Base-by-base conservation (phyloP, 2,888 invertebrate species). In the Anorthoa munda region DNA sequence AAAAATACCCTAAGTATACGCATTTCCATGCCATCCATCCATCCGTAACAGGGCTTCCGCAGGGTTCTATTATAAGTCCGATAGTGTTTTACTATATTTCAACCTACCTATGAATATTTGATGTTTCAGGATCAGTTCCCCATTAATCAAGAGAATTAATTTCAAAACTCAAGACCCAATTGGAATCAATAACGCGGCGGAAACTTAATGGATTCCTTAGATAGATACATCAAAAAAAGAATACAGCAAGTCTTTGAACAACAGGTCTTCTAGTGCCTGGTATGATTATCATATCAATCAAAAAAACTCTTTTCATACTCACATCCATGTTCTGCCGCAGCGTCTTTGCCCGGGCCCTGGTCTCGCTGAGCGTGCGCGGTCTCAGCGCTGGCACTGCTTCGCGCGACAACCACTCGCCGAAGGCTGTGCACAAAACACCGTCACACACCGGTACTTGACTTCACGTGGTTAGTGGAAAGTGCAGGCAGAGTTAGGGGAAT, bases 381-480 rank as follows among this genome's bases (percentile, higher is more conserved):
- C 91, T 88, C 89, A 93, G 90, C 77, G 90, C 92, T 87, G 95
- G 94, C 88, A 96, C 94, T 72, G 92, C 93, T 71, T 90, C 92
- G 75, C 95, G 94, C 90, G 93, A 92, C 93, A 96, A 79, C 96
- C 96, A 95, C 96, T 96, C 96, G 86, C 96, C 96, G 90, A 95
- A 96, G 90, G 94, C 96, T 96, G 94, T 79, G 76, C 86, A 86
- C 84, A 90, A 88, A 85, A 80, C 85, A 71, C 87, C 83, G 84
- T 88, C 82, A 86, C 81, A 83, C 87, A 88, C 90, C 78, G 68
- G 72, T 82, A 72, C 70, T 60, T 55, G 46, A 65, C 56, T 48
- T 66, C 17, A 66, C 46, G 50, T 51, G 45, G 72, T 85, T 78
- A 83, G 73, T 71, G 56, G 31, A 56, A 56, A 68, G 7, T 51